These are phyloP conservation scores for Oxyura jamaicensis DNA, from an alignment of 2,113 vertebrate genomes.

Conservation along the genomic window DNA sequence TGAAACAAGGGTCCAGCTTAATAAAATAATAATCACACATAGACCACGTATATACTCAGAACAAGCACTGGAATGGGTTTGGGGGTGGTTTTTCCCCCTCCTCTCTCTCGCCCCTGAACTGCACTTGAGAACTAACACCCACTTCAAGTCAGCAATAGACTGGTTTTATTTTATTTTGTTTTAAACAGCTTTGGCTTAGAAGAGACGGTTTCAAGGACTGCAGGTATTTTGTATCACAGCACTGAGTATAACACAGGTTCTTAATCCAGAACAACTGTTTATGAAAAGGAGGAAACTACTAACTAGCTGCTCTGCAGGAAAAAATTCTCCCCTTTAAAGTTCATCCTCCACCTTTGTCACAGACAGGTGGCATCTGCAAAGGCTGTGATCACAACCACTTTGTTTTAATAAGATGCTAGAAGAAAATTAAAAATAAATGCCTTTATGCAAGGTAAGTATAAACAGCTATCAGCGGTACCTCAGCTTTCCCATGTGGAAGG, in stretches of 20 bases:
- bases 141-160: background rate
- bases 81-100: fast-evolving
- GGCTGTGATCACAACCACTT: background rate
- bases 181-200: background rate
- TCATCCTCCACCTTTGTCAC: background rate
- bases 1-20: background rate
- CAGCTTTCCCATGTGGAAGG: background rate
- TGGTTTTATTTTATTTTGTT: background rate
- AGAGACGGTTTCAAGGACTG: background rate
- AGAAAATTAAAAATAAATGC: background rate
- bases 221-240: background rate
- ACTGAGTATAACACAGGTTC: fast-evolving
- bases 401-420: background rate
- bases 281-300: background rate
- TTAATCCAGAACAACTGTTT: background rate
- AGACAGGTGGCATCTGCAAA: background rate
- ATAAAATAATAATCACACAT: background rate
- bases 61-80: fast-evolving
- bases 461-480: background rate
- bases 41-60: fast-evolving
- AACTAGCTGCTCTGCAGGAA: background rate
- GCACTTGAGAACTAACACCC: background rate
- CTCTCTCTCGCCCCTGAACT: too few species aligned
- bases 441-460: background rate
- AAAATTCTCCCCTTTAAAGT: background rate